These are phyloP conservation scores for Lathronympha strigana DNA, from an alignment of 2,888 invertebrate species.

Conservation along the genomic window DNA sequence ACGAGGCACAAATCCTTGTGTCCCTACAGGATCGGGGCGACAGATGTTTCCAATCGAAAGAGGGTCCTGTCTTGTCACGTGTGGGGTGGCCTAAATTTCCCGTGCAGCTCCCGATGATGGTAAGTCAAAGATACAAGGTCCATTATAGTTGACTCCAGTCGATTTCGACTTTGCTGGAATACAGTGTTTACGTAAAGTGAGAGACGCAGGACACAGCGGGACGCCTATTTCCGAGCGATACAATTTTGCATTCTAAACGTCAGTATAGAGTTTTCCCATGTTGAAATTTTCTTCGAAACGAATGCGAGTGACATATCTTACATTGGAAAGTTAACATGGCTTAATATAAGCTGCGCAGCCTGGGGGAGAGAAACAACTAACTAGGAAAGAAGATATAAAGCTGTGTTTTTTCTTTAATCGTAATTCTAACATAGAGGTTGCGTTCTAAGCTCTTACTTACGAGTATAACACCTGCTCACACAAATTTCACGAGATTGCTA, in stretches of 20 bases:
- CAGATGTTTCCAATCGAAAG: slow-evolving; percentile 39
- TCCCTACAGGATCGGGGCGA: slow-evolving; percentile 16
- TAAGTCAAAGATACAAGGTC: not conserved
- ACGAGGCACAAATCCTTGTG: slow-evolving; percentile 4
- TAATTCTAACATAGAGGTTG: too few relatives aligned
- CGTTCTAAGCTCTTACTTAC: too few relatives aligned
- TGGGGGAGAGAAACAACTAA: not conserved
- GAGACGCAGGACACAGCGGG: slow-evolving; percentile 41
- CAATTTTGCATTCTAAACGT: slow-evolving; percentile 38
- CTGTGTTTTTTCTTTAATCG: too few relatives aligned
- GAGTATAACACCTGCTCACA: too few relatives aligned
- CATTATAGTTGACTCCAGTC: slow-evolving; percentile 1
- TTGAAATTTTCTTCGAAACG: slow-evolving; percentile 29
- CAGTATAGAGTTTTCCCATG: slow-evolving; percentile 19
- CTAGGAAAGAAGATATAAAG: too few relatives aligned
- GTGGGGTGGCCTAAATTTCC: not conserved
- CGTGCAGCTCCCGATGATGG: not conserved
- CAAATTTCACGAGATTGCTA: too few relatives aligned
- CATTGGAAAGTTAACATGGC: slow-evolving; percentile 28
- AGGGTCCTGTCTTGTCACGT: slow-evolving; percentile 38
- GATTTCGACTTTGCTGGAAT: not conserved
- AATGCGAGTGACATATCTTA: slow-evolving; percentile 33
- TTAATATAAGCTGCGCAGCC: slow-evolving; percentile 23
- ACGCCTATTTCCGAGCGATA: slow-evolving; percentile 34
- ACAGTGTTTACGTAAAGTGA: slow-evolving; percentile 26